Base-by-base conservation (phyloP, 2,113 vertebrate genomes). In the Ctenomys sociabilis region DNA sequence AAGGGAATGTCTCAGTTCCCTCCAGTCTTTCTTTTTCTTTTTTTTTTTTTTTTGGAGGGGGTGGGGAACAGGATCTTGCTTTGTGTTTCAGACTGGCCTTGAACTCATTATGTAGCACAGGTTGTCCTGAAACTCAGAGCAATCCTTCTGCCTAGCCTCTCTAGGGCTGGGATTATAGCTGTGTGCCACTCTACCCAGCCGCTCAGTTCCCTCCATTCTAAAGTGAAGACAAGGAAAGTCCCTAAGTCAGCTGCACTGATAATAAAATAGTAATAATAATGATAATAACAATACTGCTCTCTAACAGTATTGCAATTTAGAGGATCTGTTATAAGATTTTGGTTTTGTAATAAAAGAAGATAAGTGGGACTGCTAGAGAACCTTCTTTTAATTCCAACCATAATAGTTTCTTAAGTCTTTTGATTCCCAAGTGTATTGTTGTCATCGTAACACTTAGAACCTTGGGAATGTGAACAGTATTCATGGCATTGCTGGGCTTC, bases 371-470 rank as follows among this genome's bases (percentile, higher is more conserved):
- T 88, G 68, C 30, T 66, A 80, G 80, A 68, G 21, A 92, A 70
- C 68, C 19, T 37, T 70, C 78, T 68, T 21, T 83, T 43, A 93
- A 26, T 40, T 70, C 3, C 28, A 93, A 28, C 43, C 24, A 88
- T 64, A 73, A 57, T n/a, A 45, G 43, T 93, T n/a, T n/a, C n/a
- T 93, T 88, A 73, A 54, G 57, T 81, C 43, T 94, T 63, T 75
- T 68, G 64, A 91, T 77, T 93, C 72, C 57, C 45, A 81, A 14
- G 77, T 84, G 96, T 80, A 43, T 92, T 88, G 57, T 94, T 92
- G 45, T 88, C 49, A 78, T 89, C 28, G 43, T 85, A 52, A 94
- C 82, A 75, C 3, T 49, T 80, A 52, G 77, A 78, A 35, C 24
- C 22, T n/a, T 94, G 82, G 89, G 28, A 75, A 45, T 75, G 40